Conservation (phyloP, 2,888 invertebrate genomes). For the Scaptomyza parva region DNA sequence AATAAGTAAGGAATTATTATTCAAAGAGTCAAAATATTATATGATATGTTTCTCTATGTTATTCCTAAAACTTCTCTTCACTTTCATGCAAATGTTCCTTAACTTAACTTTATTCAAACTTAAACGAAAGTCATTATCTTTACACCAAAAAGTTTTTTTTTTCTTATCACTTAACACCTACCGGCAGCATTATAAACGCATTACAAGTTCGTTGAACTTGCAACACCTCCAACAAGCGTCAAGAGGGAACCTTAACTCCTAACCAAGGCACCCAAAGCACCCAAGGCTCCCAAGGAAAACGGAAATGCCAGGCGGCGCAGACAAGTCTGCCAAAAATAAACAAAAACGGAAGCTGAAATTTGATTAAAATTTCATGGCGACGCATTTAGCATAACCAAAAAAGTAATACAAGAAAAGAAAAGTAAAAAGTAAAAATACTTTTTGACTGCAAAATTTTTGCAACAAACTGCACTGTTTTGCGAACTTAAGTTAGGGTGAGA, state of each 20-base stretch:
- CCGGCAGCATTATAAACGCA: neutral
- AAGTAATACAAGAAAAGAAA: conserved; percentile 6
- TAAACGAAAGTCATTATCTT: neutral
- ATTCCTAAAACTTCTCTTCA: neutral
- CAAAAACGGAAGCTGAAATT: conserved; percentile 63
- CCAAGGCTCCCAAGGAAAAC: conserved; percentile 51
- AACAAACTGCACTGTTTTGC: conserved; percentile 25
- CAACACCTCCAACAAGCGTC: conserved; percentile 6
- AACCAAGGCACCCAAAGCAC: conserved; percentile 19
- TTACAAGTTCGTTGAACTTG: conserved; percentile 37
- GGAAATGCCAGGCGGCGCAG: conserved; percentile 73
- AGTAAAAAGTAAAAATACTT: conserved; percentile 34
- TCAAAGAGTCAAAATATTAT: neutral
- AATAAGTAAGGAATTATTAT: neutral
- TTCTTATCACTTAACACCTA: neutral
- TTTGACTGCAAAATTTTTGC: conserved; percentile 47
- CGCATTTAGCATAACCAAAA: conserved; percentile 60
- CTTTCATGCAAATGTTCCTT: neutral
- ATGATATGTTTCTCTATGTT: too few species aligned
- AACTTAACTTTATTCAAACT: neutral
- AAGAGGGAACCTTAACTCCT: conserved; percentile 8
- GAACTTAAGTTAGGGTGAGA: neutral
- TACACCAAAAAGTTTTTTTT: conserved; percentile 10
- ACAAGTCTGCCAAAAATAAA: conserved; percentile 65
- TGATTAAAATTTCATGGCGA: conserved; percentile 78